Percentiles rank a stretch among this genome's conserved stretches.
phyloP scores from a whole-genome alignment of 2,888 invertebrate species.

The Macrophya alboannulata region DNA sequence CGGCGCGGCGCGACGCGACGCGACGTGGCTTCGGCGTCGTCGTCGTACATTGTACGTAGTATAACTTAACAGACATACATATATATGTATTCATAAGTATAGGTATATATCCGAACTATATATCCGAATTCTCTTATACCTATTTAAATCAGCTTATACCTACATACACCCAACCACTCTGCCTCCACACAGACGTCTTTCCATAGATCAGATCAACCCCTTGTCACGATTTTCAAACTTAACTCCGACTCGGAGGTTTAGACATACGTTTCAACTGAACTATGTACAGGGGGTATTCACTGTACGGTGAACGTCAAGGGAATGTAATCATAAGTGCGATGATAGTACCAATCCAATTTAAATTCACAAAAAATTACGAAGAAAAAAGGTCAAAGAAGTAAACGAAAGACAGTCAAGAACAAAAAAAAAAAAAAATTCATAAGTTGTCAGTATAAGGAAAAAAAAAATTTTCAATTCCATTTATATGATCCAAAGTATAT shows the following conservation, averaged over 20 bases:
- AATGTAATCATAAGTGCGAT: neutral
- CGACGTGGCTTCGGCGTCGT: too few relatives aligned
- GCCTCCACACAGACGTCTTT: neutral
- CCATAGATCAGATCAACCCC: slow-evolving; percentile 40
- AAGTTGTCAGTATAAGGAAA: too few relatives aligned
- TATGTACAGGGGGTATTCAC: neutral
- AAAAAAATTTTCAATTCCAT: too few relatives aligned
- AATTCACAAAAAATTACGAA: neutral
- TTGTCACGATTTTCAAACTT: slow-evolving; percentile 33
- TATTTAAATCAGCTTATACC: neutral
- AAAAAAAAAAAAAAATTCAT: too few relatives aligned
- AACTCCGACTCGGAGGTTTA: slow-evolving; percentile 11
- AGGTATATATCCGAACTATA: neutral
- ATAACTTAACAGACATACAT: neutral
- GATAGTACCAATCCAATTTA: too few relatives aligned
- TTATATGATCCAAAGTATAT: too few relatives aligned
- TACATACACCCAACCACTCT: neutral
- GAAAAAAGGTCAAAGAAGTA: too few relatives aligned
- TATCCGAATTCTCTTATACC: too few relatives aligned
- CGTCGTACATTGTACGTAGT: neutral
- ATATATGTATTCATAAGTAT: neutral
- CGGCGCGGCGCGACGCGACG: too few relatives aligned
- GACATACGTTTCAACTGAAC: neutral
- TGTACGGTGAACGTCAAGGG: neutral
- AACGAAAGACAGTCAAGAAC: too few relatives aligned